These are phyloP conservation scores for Drosophila neutralis DNA, from an alignment of 2,888 invertebrate genomes.

Conservation along the genomic window DNA sequence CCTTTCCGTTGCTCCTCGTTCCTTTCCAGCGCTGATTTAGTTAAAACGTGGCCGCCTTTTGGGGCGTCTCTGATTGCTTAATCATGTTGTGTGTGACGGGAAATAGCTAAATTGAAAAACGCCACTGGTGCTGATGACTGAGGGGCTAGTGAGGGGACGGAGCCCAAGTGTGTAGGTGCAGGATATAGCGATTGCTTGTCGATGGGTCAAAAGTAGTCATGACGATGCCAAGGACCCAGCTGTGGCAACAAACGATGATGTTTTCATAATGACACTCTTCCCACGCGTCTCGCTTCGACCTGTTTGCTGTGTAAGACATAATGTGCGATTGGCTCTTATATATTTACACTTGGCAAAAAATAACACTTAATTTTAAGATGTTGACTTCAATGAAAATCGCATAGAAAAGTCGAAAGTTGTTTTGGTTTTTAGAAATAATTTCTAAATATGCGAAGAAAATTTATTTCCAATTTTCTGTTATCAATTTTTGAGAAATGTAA, in stretches of 20 bases:
- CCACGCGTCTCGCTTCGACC: conserved; percentile 11
- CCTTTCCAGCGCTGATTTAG: conserved; percentile 44
- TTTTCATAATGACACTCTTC: conserved; percentile 49
- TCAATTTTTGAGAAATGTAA: not conserved
- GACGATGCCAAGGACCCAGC: conserved; percentile 29
- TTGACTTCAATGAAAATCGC: not conserved
- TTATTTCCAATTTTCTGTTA: not conserved
- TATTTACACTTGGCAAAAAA: not conserved
- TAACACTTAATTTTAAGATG: not conserved
- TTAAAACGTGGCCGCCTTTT: conserved; percentile 64
- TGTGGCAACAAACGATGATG: conserved; percentile 54
- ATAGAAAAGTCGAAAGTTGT: rapidly evolving
- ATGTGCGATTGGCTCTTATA: conserved; percentile 6
- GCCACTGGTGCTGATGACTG: conserved; percentile 63
- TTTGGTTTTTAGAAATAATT: not conserved
- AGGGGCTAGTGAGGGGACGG: conserved; percentile 11
- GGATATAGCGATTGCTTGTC: conserved; percentile 33
- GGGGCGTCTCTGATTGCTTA: conserved; percentile 69
- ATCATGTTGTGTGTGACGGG: conserved; percentile 72
- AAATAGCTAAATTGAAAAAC: conserved; percentile 77
- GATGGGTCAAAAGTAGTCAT: conserved; percentile 52
- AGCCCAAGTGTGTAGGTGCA: not conserved
- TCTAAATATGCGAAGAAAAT: not conserved
- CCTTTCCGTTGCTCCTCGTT: conserved; percentile 23
- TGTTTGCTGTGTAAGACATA: conserved; percentile 10